These are phyloP conservation scores for Ammodytes marinus DNA, from an alignment of 2,113 vertebrate genomes.

Conservation along the genomic window DNA sequence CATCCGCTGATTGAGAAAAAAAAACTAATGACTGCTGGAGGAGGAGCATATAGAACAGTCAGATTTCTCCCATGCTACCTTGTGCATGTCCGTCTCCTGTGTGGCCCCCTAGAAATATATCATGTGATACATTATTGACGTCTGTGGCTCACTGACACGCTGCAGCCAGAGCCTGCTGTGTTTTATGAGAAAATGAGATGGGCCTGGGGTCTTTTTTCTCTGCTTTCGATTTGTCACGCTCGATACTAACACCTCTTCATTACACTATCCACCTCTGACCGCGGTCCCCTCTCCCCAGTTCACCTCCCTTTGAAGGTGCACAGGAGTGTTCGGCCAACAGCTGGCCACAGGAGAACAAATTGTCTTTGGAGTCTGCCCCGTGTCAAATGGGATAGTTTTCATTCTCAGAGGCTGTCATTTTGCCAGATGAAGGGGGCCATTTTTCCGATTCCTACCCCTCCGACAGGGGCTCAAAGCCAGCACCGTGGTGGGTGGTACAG, in stretches of 20 bases:
- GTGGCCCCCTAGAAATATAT: not conserved
- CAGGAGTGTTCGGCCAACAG: conserved; percentile 37
- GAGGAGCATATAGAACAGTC: conserved; percentile 29
- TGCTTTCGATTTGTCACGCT: conserved; percentile 25
- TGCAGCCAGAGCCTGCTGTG: conserved; percentile 19
- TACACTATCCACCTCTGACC: not conserved
- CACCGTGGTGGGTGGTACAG: conserved; percentile 63
- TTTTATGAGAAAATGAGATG: conserved; percentile 44
- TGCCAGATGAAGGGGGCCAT: conserved; percentile 33
- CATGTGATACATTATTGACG: conserved; percentile 32
- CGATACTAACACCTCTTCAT: conserved; percentile 29
- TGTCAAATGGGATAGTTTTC: conserved; percentile 53
- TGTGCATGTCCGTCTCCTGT: conserved; percentile 37
- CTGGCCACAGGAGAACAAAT: conserved; percentile 55
- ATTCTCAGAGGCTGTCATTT: conserved; percentile 61
- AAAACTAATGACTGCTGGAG: conserved; percentile 69
- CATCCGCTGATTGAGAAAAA: conserved; percentile 64
- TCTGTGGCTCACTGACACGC: conserved; percentile 22
- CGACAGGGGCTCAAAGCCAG: conserved; percentile 60
- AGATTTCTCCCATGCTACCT: conserved; percentile 47
- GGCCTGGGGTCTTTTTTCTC: conserved; percentile 9
- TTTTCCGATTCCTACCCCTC: conserved; percentile 37
- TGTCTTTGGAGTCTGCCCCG: conserved; percentile 54
- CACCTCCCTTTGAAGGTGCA: conserved; percentile 68
- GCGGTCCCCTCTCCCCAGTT: conserved; percentile 11